A percentile compares a stretch with the other conserved stretches of the same genome.
These are phyloP conservation scores for Acipenser ruthenus DNA, from an alignment of 2,797 vertebrate genomes.

Conservation along the genomic window DNA sequence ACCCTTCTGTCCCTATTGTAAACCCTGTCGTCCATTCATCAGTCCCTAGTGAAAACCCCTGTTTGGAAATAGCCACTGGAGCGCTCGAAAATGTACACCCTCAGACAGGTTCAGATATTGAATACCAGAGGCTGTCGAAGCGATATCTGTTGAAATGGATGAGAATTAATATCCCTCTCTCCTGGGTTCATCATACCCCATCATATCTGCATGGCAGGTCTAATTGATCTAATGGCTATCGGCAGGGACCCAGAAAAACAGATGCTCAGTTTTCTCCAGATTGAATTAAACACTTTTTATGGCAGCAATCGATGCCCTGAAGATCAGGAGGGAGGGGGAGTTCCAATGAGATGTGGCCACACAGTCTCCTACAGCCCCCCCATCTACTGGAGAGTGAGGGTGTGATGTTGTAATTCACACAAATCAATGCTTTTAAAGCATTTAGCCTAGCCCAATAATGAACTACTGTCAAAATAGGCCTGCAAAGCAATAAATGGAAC, in stretches of 20 bases:
- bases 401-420: conserved; percentile 83
- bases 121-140: background rate
- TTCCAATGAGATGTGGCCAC: conserved; percentile 64
- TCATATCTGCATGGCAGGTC: conserved; percentile 30
- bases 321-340: conserved; percentile 55
- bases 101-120: no score
- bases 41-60: no score
- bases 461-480: conserved; percentile 88
- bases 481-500: conserved; percentile 76
- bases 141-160: background rate
- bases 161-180: conserved; percentile 12
- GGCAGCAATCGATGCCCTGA: conserved; percentile 81
- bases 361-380: conserved; percentile 65
- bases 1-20: no score
- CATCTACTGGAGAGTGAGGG: conserved; percentile 46
- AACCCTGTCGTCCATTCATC: no score
- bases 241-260: conserved; percentile 88
- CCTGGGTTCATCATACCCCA: conserved; percentile 13
- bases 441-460: conserved; percentile 84
- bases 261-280: conserved; percentile 91
- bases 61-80: no score
- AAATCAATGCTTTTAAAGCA: conserved; percentile 96
- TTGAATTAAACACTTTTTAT: conserved; percentile 98
- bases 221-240: conserved; percentile 93
- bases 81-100: no score